Conservation (phyloP, 2,888 invertebrate species). For the Xylota segnis region DNA sequence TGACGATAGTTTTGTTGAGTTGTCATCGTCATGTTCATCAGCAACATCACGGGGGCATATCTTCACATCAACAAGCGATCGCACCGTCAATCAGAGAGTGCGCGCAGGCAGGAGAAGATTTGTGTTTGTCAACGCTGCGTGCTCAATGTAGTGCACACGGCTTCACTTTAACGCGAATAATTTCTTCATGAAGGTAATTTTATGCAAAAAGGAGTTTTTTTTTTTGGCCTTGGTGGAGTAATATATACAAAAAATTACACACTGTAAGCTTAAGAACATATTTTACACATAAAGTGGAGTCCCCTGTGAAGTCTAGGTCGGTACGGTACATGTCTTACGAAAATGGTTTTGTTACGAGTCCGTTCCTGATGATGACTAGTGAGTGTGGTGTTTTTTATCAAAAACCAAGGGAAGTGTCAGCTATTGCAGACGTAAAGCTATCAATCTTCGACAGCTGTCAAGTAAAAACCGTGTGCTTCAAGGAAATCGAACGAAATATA, state of each 20-base stretch:
- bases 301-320: too few species aligned
- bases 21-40: constrained; percentile 53
- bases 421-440: too few species aligned
- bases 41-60: constrained; percentile 61
- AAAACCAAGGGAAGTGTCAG: too few species aligned
- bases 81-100: constrained; percentile 56
- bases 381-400: too few species aligned
- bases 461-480: too few species aligned
- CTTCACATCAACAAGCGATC: constrained; percentile 56
- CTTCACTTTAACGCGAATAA: constrained; percentile 63
- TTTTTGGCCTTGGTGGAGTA: not conserved
- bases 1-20: constrained; percentile 46
- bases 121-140: constrained; percentile 56
- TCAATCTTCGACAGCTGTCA: too few species aligned
- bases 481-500: too few species aligned
- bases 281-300: not conserved
- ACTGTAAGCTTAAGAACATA: not conserved
- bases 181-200: constrained; percentile 68
- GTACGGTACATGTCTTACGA: too few species aligned
- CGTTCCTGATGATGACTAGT: too few species aligned
- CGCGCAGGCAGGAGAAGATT: constrained; percentile 46
- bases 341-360: too few species aligned
- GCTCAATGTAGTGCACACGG: constrained; percentile 56
- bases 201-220: constrained; percentile 50
- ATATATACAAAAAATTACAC: not conserved